Percentiles rank a stretch among this genome's conserved stretches.
These are phyloP conservation scores for Oreochromis tanganicae DNA, from an alignment of 2,113 vertebrate species.

Conservation along the genomic window DNA sequence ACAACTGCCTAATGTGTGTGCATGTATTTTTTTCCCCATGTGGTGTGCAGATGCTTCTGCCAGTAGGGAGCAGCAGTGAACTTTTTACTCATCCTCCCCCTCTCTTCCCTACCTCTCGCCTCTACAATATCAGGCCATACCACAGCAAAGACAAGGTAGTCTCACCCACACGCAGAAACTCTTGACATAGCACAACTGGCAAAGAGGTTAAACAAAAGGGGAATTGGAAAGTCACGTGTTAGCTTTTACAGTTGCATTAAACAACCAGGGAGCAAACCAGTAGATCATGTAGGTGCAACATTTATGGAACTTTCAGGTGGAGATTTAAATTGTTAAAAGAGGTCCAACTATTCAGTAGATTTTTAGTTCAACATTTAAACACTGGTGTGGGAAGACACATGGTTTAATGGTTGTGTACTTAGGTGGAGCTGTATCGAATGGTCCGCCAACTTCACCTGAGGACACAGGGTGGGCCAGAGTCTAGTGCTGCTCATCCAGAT, in stretches of 20 bases:
- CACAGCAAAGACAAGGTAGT: slow-evolving; percentile 79
- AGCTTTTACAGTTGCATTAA: neutral
- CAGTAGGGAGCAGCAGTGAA: slow-evolving; percentile 76
- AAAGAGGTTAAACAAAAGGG: neutral
- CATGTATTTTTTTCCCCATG: neutral
- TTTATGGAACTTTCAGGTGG: neutral
- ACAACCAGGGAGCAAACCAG: neutral
- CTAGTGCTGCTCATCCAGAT: slow-evolving; percentile 70
- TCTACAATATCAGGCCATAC: slow-evolving; percentile 79
- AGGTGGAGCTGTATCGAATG: slow-evolving; percentile 81
- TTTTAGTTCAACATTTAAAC: neutral
- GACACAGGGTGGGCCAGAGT: slow-evolving; percentile 63
- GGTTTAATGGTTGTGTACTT: neutral
- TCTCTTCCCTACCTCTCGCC: slow-evolving; percentile 76
- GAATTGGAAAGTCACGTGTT: neutral
- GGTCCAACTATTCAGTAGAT: neutral
- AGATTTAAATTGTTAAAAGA: neutral
- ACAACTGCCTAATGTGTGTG: neutral
- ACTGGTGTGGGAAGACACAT: neutral
- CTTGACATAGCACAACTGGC: neutral
- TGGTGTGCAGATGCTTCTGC: slow-evolving; percentile 76
- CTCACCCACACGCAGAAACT: neutral
- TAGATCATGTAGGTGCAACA: neutral
- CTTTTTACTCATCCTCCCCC: slow-evolving; percentile 84
- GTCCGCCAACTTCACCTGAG: slow-evolving; percentile 75